Base-by-base conservation (phyloP, 2,797 vertebrate species). In the Alcedo atthis region DNA sequence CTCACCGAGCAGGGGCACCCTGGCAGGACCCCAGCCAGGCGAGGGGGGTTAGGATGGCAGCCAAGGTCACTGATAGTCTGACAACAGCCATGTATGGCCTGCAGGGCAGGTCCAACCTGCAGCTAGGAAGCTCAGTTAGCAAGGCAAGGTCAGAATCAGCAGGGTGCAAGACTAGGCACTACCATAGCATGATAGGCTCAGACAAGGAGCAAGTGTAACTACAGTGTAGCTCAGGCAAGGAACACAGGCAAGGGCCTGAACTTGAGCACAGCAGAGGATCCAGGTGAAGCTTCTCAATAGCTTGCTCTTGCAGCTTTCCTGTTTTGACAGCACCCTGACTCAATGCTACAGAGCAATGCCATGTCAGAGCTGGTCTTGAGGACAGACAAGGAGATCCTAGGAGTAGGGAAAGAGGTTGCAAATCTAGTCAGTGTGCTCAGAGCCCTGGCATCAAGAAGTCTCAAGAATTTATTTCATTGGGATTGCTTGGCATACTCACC, bases 1-100 rank as follows among this genome's bases (percentile, higher is more conserved):
- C 1, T 1, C 54, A 24, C 14, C 1, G 6, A 35, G 58, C 16
- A n/a, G 5, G 45, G 4, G 2, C 26, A 25, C 4, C 5, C 51
- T 2, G 3, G 19, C 51, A 46, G 71, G 20, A 74, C 45, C 30
- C 16, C 18, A 37, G 58, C 8, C 25, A 17, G 30, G 33, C 0
- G 0, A 46, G 14, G 51, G 45, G 45, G 24, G 14, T 14, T 3
- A 37, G 37, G 8, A 17, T 28, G 33, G 45, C 30, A 87, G 48
- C 35, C 55, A 18, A 37, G 32, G 48, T 26, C 2, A 0, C n/a
- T 28, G 64, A 19, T 30, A 37, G 24, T 16, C 19, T 1, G 0
- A 3, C 22, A 42, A 25, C n/a, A 0, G 3, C 16, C 54, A 37
- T 20, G 28, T 0, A 1, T 48, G 30, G 17, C 51, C 58, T 54